These are phyloP conservation scores for Patagioenas fasciata DNA, from an alignment of 2,113 vertebrate genomes.

Conservation along the genomic window DNA sequence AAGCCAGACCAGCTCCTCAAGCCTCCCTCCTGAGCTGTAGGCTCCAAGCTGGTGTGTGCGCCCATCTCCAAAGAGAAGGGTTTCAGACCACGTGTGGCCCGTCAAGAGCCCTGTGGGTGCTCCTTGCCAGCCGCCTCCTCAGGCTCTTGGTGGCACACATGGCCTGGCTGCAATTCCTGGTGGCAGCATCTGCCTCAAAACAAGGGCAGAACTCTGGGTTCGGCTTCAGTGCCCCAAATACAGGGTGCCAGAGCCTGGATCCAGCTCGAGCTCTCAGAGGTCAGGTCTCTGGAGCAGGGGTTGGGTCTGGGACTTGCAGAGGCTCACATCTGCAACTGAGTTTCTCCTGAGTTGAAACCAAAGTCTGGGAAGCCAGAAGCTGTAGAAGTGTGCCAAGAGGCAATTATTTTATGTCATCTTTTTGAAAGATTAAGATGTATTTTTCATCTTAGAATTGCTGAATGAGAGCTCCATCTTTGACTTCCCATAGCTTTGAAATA, in stretches of 20 bases:
- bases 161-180: not conserved
- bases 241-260: not conserved
- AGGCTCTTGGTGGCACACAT: rapidly evolving
- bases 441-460: not conserved
- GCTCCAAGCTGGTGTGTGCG: not conserved
- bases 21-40: not conserved
- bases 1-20: not conserved
- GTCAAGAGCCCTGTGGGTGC: rapidly evolving
- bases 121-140: not conserved
- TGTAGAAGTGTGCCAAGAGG: not conserved
- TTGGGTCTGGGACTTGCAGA: not conserved
- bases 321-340: not conserved
- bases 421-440: not conserved
- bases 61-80: not conserved
- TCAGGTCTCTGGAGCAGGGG: not conserved
- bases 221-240: not conserved
- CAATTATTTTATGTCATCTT: not conserved
- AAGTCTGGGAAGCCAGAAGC: not conserved
- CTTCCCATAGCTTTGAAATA: not conserved
- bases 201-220: rapidly evolving
- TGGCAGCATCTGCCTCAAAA: not conserved
- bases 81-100: rapidly evolving
- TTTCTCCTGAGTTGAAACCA: not conserved
- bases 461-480: not conserved
- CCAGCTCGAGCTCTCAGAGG: not conserved